phyloP scores from a whole-genome alignment of 2,113 vertebrate species.

The Onychostoma macrolepis region DNA sequence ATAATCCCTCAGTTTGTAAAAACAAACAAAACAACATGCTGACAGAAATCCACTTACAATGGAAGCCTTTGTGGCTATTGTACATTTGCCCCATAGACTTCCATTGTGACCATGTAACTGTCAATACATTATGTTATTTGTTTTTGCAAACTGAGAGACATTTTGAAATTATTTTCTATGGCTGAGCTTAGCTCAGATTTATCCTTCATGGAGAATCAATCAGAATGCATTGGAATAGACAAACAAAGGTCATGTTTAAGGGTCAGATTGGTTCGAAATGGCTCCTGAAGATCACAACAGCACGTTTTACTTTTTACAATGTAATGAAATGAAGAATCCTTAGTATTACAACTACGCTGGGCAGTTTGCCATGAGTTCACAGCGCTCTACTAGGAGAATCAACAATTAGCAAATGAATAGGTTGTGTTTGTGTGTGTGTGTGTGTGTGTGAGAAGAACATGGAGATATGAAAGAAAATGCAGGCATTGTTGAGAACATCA shows the following conservation, averaged over 20 bases:
- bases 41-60: conserved; percentile 26
- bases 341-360: conserved; percentile 15
- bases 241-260: neutral
- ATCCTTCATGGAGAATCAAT: neutral
- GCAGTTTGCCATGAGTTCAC: conserved; percentile 53
- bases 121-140: neutral
- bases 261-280: neutral
- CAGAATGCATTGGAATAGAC: neutral
- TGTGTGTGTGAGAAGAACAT: conserved; percentile 29
- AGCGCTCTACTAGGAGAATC: conserved; percentile 40
- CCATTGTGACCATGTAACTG: neutral
- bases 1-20: conserved; percentile 21
- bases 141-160: conserved; percentile 11
- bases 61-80: conserved; percentile 14
- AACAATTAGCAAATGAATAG: conserved; percentile 28
- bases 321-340: neutral
- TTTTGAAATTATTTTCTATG: conserved; percentile 3
- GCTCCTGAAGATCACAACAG: neutral
- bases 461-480: conserved; percentile 18
- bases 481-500: conserved; percentile 25
- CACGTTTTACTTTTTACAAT: neutral
- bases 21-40: conserved; percentile 12
- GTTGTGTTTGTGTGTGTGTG: conserved; percentile 34
- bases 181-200: neutral
- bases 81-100: neutral